These are phyloP conservation scores for Papilio polyxenes DNA, from an alignment of 1,140 invertebrate genomes.

Conservation along the genomic window DNA sequence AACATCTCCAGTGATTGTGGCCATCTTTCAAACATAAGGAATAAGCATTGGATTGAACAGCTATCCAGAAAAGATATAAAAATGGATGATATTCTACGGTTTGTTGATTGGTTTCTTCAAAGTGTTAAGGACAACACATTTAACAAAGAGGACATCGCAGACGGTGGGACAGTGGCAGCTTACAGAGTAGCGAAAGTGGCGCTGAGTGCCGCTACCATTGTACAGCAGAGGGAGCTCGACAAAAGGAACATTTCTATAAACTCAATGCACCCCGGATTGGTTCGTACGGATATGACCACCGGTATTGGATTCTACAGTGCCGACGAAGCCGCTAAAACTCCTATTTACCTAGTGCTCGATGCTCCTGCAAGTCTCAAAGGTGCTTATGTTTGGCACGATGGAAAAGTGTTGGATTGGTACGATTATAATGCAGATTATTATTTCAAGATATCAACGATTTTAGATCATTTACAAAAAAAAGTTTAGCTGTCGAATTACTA, in stretches of 20 bases:
- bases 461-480: not conserved
- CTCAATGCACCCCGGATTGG: slow-evolving; percentile 84
- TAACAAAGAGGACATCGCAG: slow-evolving; percentile 70
- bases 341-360: slow-evolving; percentile 67
- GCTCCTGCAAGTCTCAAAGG: slow-evolving; percentile 66
- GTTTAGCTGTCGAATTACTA: not conserved
- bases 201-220: slow-evolving; percentile 82
- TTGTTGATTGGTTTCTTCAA: slow-evolving; percentile 85
- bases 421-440: slow-evolving; percentile 58
- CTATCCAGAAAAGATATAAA: slow-evolving; percentile 80
- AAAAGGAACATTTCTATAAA: slow-evolving; percentile 84
- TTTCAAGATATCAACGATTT: slow-evolving; percentile 45
- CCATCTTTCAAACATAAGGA: slow-evolving; percentile 81
- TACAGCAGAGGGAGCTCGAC: slow-evolving; percentile 83
- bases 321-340: slow-evolving; percentile 81
- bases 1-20: slow-evolving; percentile 87
- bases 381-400: slow-evolving; percentile 73
- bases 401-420: slow-evolving; percentile 67
- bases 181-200: slow-evolving; percentile 87
- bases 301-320: slow-evolving; percentile 83
- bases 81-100: slow-evolving; percentile 79
- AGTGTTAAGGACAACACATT: slow-evolving; percentile 56
- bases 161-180: slow-evolving; percentile 82
- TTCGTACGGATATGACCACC: slow-evolving; percentile 86
- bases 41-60: slow-evolving; percentile 77